Evolutionary conservation across 2,888 invertebrate species (phyloP).

Genomic region (Tromatobia lineatoria): DNA sequence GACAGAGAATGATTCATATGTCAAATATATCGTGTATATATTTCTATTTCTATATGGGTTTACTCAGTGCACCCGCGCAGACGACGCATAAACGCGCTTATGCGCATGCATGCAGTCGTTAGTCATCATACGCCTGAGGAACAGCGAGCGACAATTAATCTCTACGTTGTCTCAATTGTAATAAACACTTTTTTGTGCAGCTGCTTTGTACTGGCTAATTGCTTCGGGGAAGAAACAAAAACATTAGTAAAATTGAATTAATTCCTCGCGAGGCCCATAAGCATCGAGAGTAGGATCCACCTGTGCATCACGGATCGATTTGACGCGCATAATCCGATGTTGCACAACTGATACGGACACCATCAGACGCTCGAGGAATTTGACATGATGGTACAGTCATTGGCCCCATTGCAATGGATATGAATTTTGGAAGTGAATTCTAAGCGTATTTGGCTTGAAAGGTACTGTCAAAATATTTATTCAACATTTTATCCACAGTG

Average conservation of each 20-base stretch:
- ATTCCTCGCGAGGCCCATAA: background rate
- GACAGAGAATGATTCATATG: too few species aligned
- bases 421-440: background rate
- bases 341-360: background rate
- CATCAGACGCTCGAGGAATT: background rate
- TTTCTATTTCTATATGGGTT: too few species aligned
- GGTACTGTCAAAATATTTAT: too few species aligned
- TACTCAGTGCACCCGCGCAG: constrained; percentile 19
- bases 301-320: constrained; percentile 21
- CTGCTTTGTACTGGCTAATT: constrained; percentile 38
- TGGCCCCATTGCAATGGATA: constrained; percentile 15
- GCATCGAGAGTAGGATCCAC: background rate
- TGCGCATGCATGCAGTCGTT: constrained; percentile 47
- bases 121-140: constrained; percentile 57
- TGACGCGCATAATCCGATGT: constrained; percentile 40
- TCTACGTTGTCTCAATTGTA: constrained; percentile 62
- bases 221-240: background rate
- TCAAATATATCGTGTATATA: too few species aligned
- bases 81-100: constrained; percentile 39
- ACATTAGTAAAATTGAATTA: background rate
- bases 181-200: constrained; percentile 50
- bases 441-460: too few species aligned
- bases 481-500: too few species aligned
- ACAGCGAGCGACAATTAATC: constrained; percentile 56
- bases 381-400: background rate